Base-by-base conservation (phyloP, 2,888 invertebrate genomes). In the Epirrhoe alternata region DNA sequence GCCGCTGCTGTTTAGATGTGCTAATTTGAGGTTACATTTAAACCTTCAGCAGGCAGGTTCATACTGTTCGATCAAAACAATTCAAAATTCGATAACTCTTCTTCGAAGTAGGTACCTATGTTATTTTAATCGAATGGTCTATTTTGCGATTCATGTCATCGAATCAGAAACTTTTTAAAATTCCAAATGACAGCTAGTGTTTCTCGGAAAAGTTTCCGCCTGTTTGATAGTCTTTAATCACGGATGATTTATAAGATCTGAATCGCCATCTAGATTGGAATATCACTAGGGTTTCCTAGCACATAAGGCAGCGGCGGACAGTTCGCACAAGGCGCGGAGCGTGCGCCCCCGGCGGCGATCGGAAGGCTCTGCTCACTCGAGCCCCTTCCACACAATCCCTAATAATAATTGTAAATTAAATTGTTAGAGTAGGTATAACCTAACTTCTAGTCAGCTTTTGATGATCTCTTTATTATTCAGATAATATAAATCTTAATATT, bases 381-480 rank as follows among this genome's bases (percentile, higher is more conserved):
- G 61, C 55, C 61, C 64, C 38, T 57, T 30, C 50, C 69, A 57
- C 62, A 54, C 64, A 62, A 68, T 63, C 68, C 63, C 66, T 61
- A 61, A 59, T 59, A 54, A 64, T 74, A 72, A 63, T 68, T 83
- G 79, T 86, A 86, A 80, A 81, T 85, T 88, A 86, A 86, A 79
- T 81, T 84, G 85, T 87, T 90, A 91, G 88, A 81, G 86, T 90
- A 90, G 89, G 84, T 84, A 86, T 89, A 86, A 90, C 85, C 84
- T 82, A 87, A 89, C 86, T 90, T 91, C 88, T 93, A 92, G 92
- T 92, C 89, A 82, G 93, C 92, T 93, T 93, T 90, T 88, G 84
- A 88, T 86, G 86, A 92, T 91, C 88, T 92, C 89, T 90, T 74
- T 74, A 86, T 83, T 87, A 84, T 86, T 87, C 87, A 84, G 83